Percentiles rank a stretch among this genome's conserved stretches.
Evolutionary conservation across 2,888 invertebrate genomes (phyloP).

Genomic region (Syritta pipiens): DNA sequence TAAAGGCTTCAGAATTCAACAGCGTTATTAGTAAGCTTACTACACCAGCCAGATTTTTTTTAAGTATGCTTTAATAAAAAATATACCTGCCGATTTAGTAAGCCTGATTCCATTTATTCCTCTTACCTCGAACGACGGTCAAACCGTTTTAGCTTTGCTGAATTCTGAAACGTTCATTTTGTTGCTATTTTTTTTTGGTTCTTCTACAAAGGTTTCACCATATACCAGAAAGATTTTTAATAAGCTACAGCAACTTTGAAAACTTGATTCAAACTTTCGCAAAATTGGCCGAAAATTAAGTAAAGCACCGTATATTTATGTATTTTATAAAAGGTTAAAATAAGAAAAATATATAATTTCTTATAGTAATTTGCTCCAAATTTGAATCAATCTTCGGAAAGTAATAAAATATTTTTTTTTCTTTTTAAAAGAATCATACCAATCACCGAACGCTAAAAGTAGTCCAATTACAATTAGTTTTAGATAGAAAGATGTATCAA

Average conservation of each 20-base stretch:
- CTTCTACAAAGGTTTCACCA: slow-evolving; percentile 4
- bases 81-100: slow-evolving; percentile 19
- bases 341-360: no score
- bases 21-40: neutral
- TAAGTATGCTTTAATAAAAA: no score
- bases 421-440: slow-evolving; percentile 37
- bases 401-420: slow-evolving; percentile 18
- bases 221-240: slow-evolving; percentile 1
- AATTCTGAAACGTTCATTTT: slow-evolving; percentile 62
- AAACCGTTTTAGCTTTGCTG: slow-evolving; percentile 36
- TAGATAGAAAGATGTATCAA: slow-evolving; percentile 5
- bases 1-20: neutral
- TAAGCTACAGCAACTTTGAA: neutral
- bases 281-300: no score
- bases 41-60: no score
- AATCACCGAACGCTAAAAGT: slow-evolving; percentile 54
- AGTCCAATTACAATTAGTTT: slow-evolving; percentile 20
- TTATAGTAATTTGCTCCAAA: no score
- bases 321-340: no score
- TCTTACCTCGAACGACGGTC: slow-evolving; percentile 29
- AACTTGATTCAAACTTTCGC: slow-evolving; percentile 43
- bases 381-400: slow-evolving; percentile 35
- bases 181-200: slow-evolving; percentile 21
- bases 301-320: no score
- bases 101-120: neutral